Conservation (phyloP, 2,797 vertebrate species). For the Notolabrus celidotus region DNA sequence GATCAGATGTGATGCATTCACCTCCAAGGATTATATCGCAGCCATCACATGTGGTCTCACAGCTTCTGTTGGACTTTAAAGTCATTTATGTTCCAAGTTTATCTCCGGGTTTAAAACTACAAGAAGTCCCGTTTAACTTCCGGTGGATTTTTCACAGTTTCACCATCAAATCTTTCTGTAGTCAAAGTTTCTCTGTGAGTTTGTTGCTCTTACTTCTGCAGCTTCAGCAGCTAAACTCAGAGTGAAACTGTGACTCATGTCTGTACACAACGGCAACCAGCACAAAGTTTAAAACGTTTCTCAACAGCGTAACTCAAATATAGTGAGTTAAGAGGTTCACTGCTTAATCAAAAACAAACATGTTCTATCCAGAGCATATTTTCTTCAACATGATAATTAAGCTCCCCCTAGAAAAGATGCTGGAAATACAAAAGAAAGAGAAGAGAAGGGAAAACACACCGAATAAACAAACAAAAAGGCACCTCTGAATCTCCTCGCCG, state of each 20-base stretch:
- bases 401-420: constrained; percentile 75
- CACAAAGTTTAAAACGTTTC: constrained; percentile 42
- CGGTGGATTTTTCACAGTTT: constrained; percentile 45
- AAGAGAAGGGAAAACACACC: constrained; percentile 46
- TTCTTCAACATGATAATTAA: constrained; percentile 75
- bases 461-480: constrained; percentile 74
- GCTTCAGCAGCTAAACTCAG: constrained; percentile 14
- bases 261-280: constrained; percentile 33
- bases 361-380: constrained; percentile 79
- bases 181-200: not conserved
- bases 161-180: constrained; percentile 1
- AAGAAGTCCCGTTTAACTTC: constrained; percentile 7
- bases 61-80: too few relatives aligned
- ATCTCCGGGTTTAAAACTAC: not conserved
- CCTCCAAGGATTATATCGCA: too few relatives aligned
- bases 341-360: constrained; percentile 82
- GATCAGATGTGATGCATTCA: too few relatives aligned
- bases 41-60: too few relatives aligned
- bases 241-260: constrained; percentile 4
- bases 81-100: too few relatives aligned
- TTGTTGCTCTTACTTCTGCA: not conserved
- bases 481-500: constrained; percentile 71
- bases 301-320: constrained; percentile 78
- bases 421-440: constrained; percentile 53
- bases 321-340: constrained; percentile 83